Percentiles rank a stretch among this genome's conserved stretches.
Conservation (phyloP, 2,888 invertebrate genomes). For the Lordiphosa andalusiaca region DNA sequence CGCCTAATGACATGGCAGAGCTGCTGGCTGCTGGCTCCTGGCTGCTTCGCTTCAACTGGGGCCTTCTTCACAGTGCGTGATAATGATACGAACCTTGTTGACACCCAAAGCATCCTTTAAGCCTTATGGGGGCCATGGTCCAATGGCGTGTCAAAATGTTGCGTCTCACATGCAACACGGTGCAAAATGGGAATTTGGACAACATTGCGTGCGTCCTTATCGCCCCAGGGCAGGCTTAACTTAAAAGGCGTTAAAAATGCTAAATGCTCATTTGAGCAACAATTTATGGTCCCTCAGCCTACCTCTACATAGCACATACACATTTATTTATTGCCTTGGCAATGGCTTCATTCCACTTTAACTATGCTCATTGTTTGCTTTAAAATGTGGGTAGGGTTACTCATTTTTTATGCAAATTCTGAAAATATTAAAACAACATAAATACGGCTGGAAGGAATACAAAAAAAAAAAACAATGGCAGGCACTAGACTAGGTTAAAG, state of each 20-base stretch:
- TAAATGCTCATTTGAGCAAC: constrained; percentile 60
- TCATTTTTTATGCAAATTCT: no score
- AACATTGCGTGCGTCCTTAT: constrained; percentile 64
- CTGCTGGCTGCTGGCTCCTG: constrained; percentile 11
- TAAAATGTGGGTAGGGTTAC: constrained; percentile 3
- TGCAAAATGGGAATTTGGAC: constrained; percentile 19
- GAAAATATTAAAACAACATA: no score
- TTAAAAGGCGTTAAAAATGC: constrained; percentile 65
- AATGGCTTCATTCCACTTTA: constrained; percentile 32
- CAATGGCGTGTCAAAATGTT: constrained; percentile 30
- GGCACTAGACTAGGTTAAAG: no score
- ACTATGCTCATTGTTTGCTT: constrained; percentile 26
- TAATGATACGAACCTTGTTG: constrained; percentile 60
- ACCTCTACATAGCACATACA: background rate
- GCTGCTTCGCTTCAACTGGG: constrained; percentile 9
- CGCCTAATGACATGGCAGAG: constrained; percentile 62
- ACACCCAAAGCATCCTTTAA: constrained; percentile 49
- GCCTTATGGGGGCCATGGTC: constrained; percentile 12
- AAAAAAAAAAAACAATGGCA: no score
- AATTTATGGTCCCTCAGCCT: constrained; percentile 47
- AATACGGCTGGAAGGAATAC: no score
- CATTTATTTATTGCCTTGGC: constrained; percentile 42
- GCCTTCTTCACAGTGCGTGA: constrained; percentile 40
- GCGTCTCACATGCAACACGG: constrained; percentile 33
- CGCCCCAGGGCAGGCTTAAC: constrained; percentile 39